Conservation (phyloP, 2,888 invertebrate species). For the Thyatira batis region DNA sequence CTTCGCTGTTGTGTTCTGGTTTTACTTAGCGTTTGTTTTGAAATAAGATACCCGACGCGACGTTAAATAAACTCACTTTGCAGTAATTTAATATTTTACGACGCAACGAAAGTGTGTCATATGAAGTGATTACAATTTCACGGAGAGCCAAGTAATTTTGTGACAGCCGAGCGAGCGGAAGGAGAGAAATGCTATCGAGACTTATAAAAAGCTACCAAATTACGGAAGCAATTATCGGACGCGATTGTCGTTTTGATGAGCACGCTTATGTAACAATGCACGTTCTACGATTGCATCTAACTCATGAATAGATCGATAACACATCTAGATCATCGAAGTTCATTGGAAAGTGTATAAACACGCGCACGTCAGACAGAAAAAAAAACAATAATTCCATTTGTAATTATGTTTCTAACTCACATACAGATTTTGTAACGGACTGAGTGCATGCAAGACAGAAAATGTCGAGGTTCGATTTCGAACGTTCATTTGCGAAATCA, state of each 20-base stretch:
- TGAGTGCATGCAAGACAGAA: background rate
- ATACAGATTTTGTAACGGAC: background rate
- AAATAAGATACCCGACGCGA: background rate
- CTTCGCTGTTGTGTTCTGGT: too few relatives aligned
- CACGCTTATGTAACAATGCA: background rate
- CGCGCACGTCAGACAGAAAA: slow-evolving; percentile 8
- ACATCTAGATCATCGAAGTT: slow-evolving; percentile 40
- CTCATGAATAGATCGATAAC: slow-evolving; percentile 50
- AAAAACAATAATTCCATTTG: slow-evolving; percentile 41
- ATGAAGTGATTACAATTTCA: background rate
- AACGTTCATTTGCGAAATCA: background rate
- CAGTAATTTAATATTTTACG: background rate
- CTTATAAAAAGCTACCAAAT: background rate
- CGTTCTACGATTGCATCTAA: background rate
- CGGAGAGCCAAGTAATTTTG: background rate
- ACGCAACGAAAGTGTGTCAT: background rate
- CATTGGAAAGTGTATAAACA: slow-evolving; percentile 44
- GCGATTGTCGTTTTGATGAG: background rate
- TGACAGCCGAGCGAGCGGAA: background rate
- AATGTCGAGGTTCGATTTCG: background rate
- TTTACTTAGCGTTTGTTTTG: background rate
- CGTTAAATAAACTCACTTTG: background rate
- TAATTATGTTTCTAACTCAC: slow-evolving; percentile 24
- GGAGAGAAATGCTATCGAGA: background rate
- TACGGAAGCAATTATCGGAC: background rate